phyloP scores from a whole-genome alignment of 2,113 vertebrate species.

The Lichenostomus cassidix region DNA sequence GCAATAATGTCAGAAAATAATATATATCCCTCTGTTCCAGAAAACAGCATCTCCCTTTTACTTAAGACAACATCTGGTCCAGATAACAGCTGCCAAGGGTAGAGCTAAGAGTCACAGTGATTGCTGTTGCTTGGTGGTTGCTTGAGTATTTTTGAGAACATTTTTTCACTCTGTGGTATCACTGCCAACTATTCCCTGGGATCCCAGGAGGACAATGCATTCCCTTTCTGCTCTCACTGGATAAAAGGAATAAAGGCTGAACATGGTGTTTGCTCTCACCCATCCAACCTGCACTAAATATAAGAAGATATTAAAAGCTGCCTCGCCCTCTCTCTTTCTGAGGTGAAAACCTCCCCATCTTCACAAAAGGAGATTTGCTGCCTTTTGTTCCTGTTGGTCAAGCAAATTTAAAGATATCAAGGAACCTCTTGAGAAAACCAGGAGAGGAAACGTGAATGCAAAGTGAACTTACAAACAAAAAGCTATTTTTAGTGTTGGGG shows the following conservation, averaged over 20 bases:
- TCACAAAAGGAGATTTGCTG: conserved; percentile 60
- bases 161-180: not conserved
- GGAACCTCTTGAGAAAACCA: conserved; percentile 65
- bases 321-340: not conserved
- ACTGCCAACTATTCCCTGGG: conserved; percentile 45
- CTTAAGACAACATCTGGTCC: conserved; percentile 73
- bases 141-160: not conserved
- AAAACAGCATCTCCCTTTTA: conserved; percentile 68
- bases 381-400: conserved; percentile 75
- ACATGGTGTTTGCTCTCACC: conserved; percentile 12
- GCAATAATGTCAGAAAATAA: conserved; percentile 59
- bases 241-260: conserved; percentile 25
- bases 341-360: conserved; percentile 57
- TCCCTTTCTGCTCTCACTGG: conserved; percentile 40
- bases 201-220: conserved; percentile 52
- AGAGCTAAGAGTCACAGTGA: not conserved
- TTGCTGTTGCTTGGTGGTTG: conserved; percentile 11
- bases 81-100: conserved; percentile 59
- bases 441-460: conserved; percentile 77
- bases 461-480: conserved; percentile 85
- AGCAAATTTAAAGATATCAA: conserved; percentile 68
- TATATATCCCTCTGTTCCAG: conserved; percentile 57
- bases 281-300: conserved; percentile 52
- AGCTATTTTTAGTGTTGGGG: conserved; percentile 83
- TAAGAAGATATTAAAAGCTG: conserved; percentile 17